These are phyloP conservation scores for Corythucha ciliata DNA, from an alignment of 2,888 invertebrate genomes.

Conservation along the genomic window DNA sequence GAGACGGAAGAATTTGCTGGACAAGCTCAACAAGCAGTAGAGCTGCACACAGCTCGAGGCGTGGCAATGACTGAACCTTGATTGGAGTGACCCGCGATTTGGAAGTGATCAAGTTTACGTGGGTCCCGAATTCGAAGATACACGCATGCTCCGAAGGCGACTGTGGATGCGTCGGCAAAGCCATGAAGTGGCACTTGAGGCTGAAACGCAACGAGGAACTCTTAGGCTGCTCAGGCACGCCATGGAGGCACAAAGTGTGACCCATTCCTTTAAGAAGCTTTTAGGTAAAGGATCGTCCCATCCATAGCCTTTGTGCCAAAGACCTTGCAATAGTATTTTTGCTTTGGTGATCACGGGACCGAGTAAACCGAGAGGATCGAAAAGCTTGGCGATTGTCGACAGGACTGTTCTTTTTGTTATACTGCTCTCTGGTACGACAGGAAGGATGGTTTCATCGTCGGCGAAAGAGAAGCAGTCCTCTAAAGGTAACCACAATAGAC, in stretches of 20 bases:
- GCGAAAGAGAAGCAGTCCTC: too few relatives aligned
- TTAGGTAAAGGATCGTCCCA: conserved; percentile 21
- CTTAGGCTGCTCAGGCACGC: not conserved
- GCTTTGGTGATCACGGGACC: conserved; percentile 1
- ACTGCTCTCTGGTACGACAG: too few relatives aligned
- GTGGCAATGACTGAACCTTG: not conserved
- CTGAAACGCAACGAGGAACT: too few relatives aligned
- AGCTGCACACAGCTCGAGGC: conserved; percentile 16
- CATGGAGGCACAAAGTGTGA: not conserved
- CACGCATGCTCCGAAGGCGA: conserved; percentile 14
- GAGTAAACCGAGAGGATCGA: not conserved
- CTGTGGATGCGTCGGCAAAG: conserved; percentile 17
- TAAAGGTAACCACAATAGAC: too few relatives aligned
- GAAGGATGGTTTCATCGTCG: too few relatives aligned
- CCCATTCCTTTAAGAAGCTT: not conserved
- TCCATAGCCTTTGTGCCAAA: conserved; percentile 12
- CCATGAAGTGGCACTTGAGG: conserved; percentile 10
- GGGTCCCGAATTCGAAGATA: conserved; percentile 4
- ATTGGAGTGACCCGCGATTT: conserved; percentile 20
- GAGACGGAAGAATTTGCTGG: not conserved
- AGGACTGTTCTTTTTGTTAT: not conserved
- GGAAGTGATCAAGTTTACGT: not conserved
- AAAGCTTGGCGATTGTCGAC: not conserved
- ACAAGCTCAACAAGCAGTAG: not conserved
- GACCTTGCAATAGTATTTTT: conserved; percentile 15